Evolutionary conservation across 2,113 vertebrate genomes (phyloP).

Genomic region (Piaya cayana): DNA sequence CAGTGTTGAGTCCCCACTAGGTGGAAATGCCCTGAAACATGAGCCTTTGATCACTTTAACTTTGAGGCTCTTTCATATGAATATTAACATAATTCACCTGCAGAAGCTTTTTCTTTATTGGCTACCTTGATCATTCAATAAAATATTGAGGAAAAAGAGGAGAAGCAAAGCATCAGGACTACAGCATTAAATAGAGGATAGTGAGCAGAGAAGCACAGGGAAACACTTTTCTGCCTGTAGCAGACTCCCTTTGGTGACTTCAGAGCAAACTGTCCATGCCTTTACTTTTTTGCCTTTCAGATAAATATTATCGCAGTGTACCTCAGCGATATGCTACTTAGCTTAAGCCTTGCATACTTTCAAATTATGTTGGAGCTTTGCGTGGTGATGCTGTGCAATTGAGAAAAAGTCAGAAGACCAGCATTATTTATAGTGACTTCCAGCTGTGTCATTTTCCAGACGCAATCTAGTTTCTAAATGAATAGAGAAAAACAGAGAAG

Average conservation of each 20-base stretch:
- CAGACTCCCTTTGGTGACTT: not conserved
- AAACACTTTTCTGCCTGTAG: not conserved
- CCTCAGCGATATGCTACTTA: not conserved
- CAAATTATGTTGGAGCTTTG: not conserved
- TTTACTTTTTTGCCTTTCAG: not conserved
- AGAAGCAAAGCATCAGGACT: not conserved
- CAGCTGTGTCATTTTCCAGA: not conserved
- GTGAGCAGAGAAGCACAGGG: not conserved
- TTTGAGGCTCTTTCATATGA: not conserved
- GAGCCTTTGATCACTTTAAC: not conserved
- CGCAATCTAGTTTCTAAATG: not conserved
- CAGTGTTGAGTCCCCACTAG: not conserved
- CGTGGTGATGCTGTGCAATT: not conserved
- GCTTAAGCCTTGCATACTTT: not conserved
- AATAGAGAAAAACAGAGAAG: not conserved
- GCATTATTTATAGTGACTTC: not conserved
- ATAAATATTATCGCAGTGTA: not conserved
- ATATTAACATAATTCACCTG: not conserved
- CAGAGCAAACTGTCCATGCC: not conserved
- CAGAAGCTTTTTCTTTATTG: not conserved
- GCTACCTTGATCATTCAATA: not conserved
- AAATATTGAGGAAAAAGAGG: not conserved
- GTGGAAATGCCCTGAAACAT: not conserved
- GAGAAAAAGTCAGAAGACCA: not conserved
- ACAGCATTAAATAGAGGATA: not conserved